Evolutionary conservation across 2,797 vertebrate genomes (phyloP), one percentile per base, ranked within the genome.

Genomic region (Alcedo atthis): DNA sequence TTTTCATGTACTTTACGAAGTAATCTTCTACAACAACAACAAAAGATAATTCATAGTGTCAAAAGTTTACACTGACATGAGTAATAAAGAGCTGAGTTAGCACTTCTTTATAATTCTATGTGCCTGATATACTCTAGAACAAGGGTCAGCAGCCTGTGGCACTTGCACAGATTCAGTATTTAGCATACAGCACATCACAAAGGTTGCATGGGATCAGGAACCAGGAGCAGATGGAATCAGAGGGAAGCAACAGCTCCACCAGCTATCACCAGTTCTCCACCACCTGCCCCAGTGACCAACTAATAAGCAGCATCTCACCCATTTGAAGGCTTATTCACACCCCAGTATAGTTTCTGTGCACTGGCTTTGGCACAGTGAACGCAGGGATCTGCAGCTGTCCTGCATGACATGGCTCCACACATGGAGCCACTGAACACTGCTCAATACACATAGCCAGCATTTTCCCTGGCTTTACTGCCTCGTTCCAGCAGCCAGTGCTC

Each of bases 301-400:
- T 69, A 55, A 63, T 9, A 54, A 89, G 67, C 11, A 37, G 26
- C 2, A 5, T 10, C 55, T 62, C 51, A 6, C 20, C 25, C 30
- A 37, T 76, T 30, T 22, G 40, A 55, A 88, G 40, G 13, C 4
- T 9, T 0, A 2, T 15, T 66, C 32, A 24, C 2, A 35, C 9
- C 17, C 0, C 0, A 73, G 12, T 8, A 33, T 3, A 33, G 20
- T 16, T 19, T 84, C 55, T 10, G 3, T 4, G 16, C 25, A 14
- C 16, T 59, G 30, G 24, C 45, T 75, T 71, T 64, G 70, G 37
- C 37, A 59, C 30, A 22, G 18, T 4, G 19, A 81, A 18, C 35
- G 18, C 25, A 55, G 40, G 3, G 8, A 59, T 15, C n/a, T 79
- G 33, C 37, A 17, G 5, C 59, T 17, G 3, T 1, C n/a, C 20